Percentiles rank a stretch among this genome's conserved stretches.
Evolutionary conservation across 2,888 invertebrate genomes (phyloP).

Genomic region (Hirtodrosophila histrioides): DNA sequence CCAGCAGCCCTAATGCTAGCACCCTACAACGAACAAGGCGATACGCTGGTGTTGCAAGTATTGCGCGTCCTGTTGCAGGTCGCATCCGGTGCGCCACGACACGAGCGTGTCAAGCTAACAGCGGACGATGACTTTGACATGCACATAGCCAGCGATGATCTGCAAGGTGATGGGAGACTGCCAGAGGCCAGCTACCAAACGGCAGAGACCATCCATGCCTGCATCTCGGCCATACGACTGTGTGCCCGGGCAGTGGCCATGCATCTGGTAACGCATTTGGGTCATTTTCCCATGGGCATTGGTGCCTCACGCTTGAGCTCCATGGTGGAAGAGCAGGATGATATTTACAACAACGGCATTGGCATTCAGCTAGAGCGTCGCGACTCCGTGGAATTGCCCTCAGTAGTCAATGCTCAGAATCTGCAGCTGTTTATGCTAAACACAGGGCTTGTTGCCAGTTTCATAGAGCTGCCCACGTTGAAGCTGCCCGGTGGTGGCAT

Average conservation of each 20-base stretch:
- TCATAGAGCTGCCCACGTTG: conserved; percentile 94
- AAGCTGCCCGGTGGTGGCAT: conserved; percentile 92
- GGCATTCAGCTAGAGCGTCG: conserved; percentile 70
- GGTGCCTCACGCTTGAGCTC: conserved; percentile 95
- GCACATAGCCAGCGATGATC: conserved; percentile 82
- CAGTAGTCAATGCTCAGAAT: conserved; percentile 93
- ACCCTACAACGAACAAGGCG: conserved; percentile 77
- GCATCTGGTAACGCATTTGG: conserved; percentile 95
- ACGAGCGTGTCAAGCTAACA: conserved; percentile 82
- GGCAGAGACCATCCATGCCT: conserved; percentile 84
- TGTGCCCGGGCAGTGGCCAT: conserved; percentile 87
- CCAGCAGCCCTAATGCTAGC: conserved; percentile 88
- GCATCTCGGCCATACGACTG: conserved; percentile 86
- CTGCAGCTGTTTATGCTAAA: conserved; percentile 94
- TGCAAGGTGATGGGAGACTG: conserved; percentile 78
- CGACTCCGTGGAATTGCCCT: conserved; percentile 88
- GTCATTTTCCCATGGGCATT: conserved; percentile 96
- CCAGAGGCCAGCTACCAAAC: conserved; percentile 83
- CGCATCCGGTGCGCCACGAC: conserved; percentile 80
- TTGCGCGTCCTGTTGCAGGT: conserved; percentile 87
- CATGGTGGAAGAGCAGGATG: conserved; percentile 96
- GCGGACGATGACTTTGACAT: conserved; percentile 84
- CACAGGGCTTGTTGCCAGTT: conserved; percentile 92
- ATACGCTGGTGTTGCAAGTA: conserved; percentile 88
- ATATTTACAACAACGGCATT: conserved; percentile 85